Conservation (phyloP, 2,888 invertebrate genomes). For the Helicoverpa assulta region DNA sequence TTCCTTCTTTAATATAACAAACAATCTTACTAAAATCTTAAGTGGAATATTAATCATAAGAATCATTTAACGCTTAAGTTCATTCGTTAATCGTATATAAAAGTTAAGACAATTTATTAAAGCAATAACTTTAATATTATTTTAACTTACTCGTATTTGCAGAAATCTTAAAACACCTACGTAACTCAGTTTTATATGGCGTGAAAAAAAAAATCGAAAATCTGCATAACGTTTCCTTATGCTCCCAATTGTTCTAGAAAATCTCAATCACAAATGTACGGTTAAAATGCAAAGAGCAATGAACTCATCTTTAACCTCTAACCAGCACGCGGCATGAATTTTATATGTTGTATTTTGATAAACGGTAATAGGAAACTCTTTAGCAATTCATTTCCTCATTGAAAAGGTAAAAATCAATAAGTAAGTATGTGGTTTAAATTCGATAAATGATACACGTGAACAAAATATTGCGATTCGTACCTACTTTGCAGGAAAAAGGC, state of each 20-base stretch:
- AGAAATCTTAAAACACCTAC: too few relatives aligned
- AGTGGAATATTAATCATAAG: neutral
- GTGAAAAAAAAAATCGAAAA: too few relatives aligned
- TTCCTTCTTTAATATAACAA: neutral
- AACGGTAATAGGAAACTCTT: slow-evolving; percentile 29
- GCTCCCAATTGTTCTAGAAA: neutral
- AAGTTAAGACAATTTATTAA: too few relatives aligned
- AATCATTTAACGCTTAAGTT: neutral
- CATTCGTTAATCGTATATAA: neutral
- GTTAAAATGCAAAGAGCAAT: slow-evolving; percentile 12
- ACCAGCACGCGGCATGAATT: slow-evolving; percentile 32
- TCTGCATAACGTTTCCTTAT: neutral
- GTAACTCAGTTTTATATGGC: too few relatives aligned
- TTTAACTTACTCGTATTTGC: too few relatives aligned
- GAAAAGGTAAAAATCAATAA: slow-evolving; percentile 25
- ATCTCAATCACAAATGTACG: neutral
- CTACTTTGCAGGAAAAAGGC: too few relatives aligned
- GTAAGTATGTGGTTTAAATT: slow-evolving; percentile 11
- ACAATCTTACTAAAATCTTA: neutral
- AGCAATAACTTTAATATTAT: too few relatives aligned
- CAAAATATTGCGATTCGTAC: neutral
- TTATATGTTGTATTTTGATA: slow-evolving; percentile 22
- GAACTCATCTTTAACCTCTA: slow-evolving; percentile 33
- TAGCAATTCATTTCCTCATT: slow-evolving; percentile 46
- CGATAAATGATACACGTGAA: slow-evolving; percentile 21